Evolutionary conservation across 2,888 invertebrate genomes (phyloP).

Genomic region (Netelia virgata): DNA sequence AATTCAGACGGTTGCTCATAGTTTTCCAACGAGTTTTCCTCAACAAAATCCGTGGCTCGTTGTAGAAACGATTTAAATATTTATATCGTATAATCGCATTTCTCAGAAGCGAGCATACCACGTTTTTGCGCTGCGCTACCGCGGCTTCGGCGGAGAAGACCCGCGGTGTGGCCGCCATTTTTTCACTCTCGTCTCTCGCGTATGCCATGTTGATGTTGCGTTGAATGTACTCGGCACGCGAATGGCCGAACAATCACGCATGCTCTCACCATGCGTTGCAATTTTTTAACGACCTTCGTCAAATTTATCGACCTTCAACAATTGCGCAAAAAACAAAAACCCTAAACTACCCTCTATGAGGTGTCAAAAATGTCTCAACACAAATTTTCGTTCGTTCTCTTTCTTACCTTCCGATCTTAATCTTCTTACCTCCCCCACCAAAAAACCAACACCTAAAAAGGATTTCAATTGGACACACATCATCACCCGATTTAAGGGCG

Average conservation of each 20-base stretch:
- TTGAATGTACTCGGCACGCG: not conserved
- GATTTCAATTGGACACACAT: constrained; percentile 54
- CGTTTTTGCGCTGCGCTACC: constrained; percentile 27
- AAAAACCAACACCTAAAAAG: constrained; percentile 5
- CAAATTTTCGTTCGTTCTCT: not conserved
- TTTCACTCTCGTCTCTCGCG: constrained; percentile 70
- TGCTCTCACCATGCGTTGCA: too few relatives aligned
- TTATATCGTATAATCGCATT: constrained; percentile 82
- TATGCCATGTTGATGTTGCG: constrained; percentile 82
- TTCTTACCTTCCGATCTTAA: not conserved
- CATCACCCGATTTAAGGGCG: constrained; percentile 58
- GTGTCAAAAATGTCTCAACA: not conserved
- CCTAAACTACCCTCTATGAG: not conserved
- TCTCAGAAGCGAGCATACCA: constrained; percentile 57
- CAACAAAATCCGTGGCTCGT: constrained; percentile 1
- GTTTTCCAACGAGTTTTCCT: constrained; percentile 64
- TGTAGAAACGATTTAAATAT: constrained; percentile 76
- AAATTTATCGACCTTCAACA: too few relatives aligned
- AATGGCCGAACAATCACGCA: not conserved
- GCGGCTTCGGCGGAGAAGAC: constrained; percentile 5
- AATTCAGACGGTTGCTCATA: constrained; percentile 72
- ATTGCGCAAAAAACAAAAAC: too few relatives aligned
- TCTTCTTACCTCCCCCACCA: not conserved
- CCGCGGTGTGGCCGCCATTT: constrained; percentile 77
- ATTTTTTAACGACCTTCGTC: too few relatives aligned